A percentile compares a stretch with the other conserved stretches of the same genome.
These are phyloP conservation scores for Antheraea mylitta DNA, from an alignment of 1,140 invertebrate species.

Conservation along the genomic window DNA sequence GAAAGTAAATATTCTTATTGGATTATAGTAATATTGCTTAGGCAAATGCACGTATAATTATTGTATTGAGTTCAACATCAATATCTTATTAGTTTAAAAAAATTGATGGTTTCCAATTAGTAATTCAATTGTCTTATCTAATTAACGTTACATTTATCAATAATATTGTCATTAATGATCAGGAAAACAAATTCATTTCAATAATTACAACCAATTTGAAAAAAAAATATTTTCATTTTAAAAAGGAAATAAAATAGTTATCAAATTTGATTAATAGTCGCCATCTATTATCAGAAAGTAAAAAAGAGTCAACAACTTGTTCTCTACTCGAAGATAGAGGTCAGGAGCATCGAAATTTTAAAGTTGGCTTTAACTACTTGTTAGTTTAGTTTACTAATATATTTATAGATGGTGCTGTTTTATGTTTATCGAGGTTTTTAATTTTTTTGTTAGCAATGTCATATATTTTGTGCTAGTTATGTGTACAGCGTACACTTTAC, in stretches of 20 bases:
- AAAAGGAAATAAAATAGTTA: too few species aligned
- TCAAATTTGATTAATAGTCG: slow-evolving; percentile 12
- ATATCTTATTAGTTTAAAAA: slow-evolving; percentile 9
- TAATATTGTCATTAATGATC: too few species aligned
- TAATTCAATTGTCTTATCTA: too few species aligned
- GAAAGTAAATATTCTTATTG: slow-evolving; percentile 29
- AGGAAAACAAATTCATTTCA: too few species aligned
- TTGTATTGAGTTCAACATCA: slow-evolving; percentile 12
- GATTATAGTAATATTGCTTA: slow-evolving; percentile 27
- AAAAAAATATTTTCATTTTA: too few species aligned
- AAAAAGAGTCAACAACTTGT: slow-evolving; percentile 20
- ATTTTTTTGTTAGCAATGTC: too few species aligned
- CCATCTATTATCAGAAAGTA: slow-evolving; percentile 41
- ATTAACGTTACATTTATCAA: too few species aligned
- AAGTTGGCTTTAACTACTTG: slow-evolving; percentile 26
- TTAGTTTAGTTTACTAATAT: slow-evolving; percentile 33
- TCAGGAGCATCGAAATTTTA: slow-evolving; percentile 33
- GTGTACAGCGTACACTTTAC: too few species aligned
- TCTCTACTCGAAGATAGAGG: slow-evolving; percentile 42
- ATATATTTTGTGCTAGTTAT: too few species aligned
- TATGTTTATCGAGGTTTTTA: not conserved
- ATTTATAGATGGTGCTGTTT: slow-evolving; percentile 39
- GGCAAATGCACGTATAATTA: slow-evolving; percentile 9
- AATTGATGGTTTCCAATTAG: too few species aligned
- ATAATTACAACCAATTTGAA: too few species aligned